These are phyloP conservation scores for Bubalus kerabau DNA, from an alignment of 2,113 vertebrate genomes.

Conservation along the genomic window DNA sequence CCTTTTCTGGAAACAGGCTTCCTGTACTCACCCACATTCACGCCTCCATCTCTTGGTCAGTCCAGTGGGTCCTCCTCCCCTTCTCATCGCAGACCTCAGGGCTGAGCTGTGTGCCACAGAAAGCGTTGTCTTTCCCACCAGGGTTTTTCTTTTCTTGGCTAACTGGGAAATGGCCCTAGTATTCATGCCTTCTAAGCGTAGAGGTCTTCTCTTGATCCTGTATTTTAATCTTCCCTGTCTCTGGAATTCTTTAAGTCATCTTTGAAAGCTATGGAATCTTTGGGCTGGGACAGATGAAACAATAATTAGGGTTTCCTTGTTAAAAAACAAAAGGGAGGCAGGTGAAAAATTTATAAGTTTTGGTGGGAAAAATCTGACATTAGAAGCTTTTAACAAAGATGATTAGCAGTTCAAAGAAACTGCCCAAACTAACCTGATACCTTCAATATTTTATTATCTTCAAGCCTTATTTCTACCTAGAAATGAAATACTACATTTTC, in stretches of 20 bases:
- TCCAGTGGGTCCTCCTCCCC: background rate
- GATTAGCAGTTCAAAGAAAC: background rate
- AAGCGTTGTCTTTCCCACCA: background rate
- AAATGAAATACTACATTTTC: conserved; percentile 52
- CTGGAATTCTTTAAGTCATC: background rate
- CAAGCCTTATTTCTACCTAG: background rate
- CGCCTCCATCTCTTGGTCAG: background rate
- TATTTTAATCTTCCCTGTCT: background rate
- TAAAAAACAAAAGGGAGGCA: background rate
- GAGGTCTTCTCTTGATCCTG: background rate
- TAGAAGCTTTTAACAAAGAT: background rate
- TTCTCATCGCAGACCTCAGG: background rate
- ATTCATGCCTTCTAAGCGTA: background rate
- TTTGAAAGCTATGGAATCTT: background rate
- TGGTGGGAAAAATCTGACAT: background rate
- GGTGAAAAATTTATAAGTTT: background rate
- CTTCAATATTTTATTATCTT: background rate
- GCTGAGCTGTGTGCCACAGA: background rate
- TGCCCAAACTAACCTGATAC: background rate
- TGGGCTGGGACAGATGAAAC: background rate
- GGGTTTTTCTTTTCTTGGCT: background rate
- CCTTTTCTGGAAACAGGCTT: background rate
- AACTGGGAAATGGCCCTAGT: background rate
- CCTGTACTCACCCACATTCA: background rate
- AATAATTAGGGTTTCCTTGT: background rate